Evolutionary conservation across 2,797 vertebrate species (phyloP).

Genomic region (Balearica regulorum): DNA sequence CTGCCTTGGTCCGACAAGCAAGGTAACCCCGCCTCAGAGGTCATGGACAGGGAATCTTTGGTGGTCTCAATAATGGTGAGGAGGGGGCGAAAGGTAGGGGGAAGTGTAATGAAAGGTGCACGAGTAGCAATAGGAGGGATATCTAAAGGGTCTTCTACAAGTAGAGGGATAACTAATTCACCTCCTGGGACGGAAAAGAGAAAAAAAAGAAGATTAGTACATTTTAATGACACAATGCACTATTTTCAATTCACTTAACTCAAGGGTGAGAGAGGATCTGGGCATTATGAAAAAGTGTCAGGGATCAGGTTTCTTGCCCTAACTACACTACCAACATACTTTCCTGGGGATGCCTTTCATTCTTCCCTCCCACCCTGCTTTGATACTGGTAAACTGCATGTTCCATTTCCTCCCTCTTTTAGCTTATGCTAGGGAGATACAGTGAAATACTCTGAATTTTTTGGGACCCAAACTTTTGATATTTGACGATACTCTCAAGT

Average conservation of each 20-base stretch:
- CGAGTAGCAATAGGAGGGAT: constrained; percentile 96
- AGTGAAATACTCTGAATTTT: neutral
- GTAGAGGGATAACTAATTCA: constrained; percentile 98
- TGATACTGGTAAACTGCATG: neutral
- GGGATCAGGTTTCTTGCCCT: neutral
- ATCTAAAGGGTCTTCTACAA: constrained; percentile 99
- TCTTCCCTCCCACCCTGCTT: neutral
- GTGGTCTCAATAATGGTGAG: constrained; percentile 99
- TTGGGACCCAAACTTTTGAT: neutral
- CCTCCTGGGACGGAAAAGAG: constrained; percentile 89
- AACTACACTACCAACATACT: neutral
- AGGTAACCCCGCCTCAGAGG: constrained; percentile 98
- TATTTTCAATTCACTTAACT: neutral
- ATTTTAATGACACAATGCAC: neutral
- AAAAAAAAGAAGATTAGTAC: constrained; percentile 72
- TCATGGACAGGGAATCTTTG: constrained; percentile 99
- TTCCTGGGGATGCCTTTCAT: neutral
- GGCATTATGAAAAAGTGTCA: neutral
- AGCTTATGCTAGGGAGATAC: neutral
- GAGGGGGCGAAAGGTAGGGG: constrained; percentile 95
- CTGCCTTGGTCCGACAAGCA: constrained; percentile 99
- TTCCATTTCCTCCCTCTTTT: neutral
- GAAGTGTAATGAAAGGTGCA: constrained; percentile 94
- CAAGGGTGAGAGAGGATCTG: neutral
- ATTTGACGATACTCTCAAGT: constrained; percentile 78